Percentiles rank a stretch among this genome's conserved stretches.
These are phyloP conservation scores for Lepidochrysops patricia DNA, from an alignment of 2,888 invertebrate genomes.

Conservation along the genomic window DNA sequence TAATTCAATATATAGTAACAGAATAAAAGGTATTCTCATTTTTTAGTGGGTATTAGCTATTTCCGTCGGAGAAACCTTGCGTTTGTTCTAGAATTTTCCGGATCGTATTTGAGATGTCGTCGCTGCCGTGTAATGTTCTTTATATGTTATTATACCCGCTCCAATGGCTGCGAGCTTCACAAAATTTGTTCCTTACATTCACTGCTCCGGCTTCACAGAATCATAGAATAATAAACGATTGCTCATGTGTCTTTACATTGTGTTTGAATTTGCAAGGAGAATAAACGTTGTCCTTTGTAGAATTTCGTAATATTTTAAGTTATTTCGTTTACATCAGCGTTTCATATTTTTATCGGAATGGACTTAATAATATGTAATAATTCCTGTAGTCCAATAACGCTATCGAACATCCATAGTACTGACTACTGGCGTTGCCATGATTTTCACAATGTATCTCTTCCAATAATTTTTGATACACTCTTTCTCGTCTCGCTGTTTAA, in stretches of 20 bases:
- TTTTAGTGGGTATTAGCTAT: background rate
- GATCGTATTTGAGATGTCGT: slow-evolving; percentile 1
- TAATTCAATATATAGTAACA: background rate
- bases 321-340: no score
- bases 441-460: no score
- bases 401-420: no score
- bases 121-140: slow-evolving; percentile 6
- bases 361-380: no score
- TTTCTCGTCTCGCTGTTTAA: no score
- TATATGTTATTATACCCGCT: slow-evolving; percentile 12
- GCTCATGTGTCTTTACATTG: background rate
- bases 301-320: no score
- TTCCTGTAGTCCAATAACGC: no score
- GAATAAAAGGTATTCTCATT: background rate
- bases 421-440: no score
- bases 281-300: background rate
- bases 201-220: slow-evolving; percentile 9
- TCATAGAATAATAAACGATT: slow-evolving; percentile 7
- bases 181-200: slow-evolving; percentile 8
- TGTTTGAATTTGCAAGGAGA: background rate
- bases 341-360: no score
- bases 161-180: slow-evolving; percentile 6
- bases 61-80: background rate
- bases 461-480: no score
- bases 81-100: slow-evolving; percentile 7